Percentiles rank a stretch among this genome's conserved stretches.
These are phyloP conservation scores for Troides aeacus DNA, from an alignment of 2,888 invertebrate species.

Conservation along the genomic window DNA sequence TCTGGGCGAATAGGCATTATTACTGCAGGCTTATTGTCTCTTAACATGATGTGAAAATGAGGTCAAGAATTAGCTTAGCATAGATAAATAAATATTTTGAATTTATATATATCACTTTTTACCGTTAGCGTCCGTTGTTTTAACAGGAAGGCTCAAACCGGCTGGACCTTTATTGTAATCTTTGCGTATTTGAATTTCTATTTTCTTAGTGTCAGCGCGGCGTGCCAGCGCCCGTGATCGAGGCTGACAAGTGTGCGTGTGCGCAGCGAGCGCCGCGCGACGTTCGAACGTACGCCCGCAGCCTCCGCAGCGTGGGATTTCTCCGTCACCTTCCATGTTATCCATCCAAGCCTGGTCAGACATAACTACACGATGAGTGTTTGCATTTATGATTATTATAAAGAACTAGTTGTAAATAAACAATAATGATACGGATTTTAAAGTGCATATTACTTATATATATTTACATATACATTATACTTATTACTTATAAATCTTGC, in stretches of 20 bases:
- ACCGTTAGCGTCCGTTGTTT: slow-evolving; percentile 28
- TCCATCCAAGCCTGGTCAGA: slow-evolving; percentile 80
- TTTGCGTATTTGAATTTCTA: slow-evolving; percentile 72
- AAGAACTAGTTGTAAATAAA: background rate
- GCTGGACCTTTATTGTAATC: slow-evolving; percentile 64
- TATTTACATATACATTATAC: no score
- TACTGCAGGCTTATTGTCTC: no score
- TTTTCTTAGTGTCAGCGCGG: slow-evolving; percentile 52
- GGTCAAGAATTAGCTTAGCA: background rate
- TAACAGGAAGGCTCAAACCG: slow-evolving; percentile 36
- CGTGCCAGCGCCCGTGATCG: slow-evolving; percentile 58
- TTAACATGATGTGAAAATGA: background rate
- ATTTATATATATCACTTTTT: background rate
- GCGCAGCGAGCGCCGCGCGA: slow-evolving; percentile 85
- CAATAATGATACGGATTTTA: no score
- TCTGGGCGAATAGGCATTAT: no score
- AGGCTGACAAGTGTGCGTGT: slow-evolving; percentile 84
- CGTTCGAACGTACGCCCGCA: slow-evolving; percentile 87
- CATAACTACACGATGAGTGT: background rate
- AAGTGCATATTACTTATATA: no score
- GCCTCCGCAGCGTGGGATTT: slow-evolving; percentile 82
- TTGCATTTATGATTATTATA: background rate
- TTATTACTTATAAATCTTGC: no score
- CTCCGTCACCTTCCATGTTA: slow-evolving; percentile 82
- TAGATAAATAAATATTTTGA: background rate